Evolutionary conservation across 1,140 invertebrate species (phyloP).

Genomic region (Mylabris phalerata): DNA sequence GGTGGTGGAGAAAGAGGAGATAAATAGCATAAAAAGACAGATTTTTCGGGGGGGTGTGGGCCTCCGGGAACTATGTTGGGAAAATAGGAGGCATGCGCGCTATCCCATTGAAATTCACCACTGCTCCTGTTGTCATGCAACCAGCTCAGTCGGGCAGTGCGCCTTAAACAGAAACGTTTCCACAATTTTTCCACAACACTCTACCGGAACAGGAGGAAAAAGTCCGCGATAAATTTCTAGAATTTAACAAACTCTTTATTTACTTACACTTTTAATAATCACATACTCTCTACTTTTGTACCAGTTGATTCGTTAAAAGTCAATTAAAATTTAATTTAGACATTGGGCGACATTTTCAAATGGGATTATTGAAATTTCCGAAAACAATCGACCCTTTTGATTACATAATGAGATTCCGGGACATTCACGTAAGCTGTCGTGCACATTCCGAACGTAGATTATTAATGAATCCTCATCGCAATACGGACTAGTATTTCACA

Average conservation of each 20-base stretch:
- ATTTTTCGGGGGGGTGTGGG: conserved; percentile 26
- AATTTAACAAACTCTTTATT: too few relatives aligned
- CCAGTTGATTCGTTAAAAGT: too few relatives aligned
- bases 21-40: conserved; percentile 34
- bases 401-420: conserved; percentile 16
- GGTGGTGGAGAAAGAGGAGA: conserved; percentile 12
- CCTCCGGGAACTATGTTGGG: conserved; percentile 23
- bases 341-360: too few relatives aligned
- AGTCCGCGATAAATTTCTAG: not conserved
- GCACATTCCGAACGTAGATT: conserved; percentile 16
- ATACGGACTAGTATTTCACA: not conserved
- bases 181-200: not conserved
- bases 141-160: conserved; percentile 24
- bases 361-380: conserved; percentile 12
- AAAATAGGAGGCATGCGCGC: conserved; percentile 23
- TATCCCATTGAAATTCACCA: conserved; percentile 21
- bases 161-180: conserved; percentile 2
- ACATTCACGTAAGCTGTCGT: conserved; percentile 16
- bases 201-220: not conserved
- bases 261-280: too few relatives aligned
- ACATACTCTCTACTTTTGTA: too few relatives aligned
- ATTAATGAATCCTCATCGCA: conserved; percentile 15
- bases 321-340: too few relatives aligned
- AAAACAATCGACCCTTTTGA: conserved; percentile 19
- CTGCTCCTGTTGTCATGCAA: conserved; percentile 24